Evolutionary conservation across 2,888 invertebrate genomes (phyloP).

Genomic region (Ormyrus nitidulus): DNA sequence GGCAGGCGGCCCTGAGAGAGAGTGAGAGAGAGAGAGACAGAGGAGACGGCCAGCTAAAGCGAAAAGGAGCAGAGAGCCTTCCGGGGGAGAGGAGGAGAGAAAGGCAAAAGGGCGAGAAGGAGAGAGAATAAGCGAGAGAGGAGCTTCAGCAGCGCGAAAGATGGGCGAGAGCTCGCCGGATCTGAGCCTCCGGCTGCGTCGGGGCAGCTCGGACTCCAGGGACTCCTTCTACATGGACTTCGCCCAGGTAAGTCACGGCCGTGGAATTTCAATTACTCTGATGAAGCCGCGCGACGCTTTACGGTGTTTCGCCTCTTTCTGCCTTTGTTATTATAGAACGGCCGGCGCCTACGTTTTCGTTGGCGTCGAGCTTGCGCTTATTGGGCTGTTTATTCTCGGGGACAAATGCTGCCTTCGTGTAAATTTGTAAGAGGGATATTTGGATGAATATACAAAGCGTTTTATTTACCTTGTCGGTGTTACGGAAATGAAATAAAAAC

Average conservation of each 20-base stretch:
- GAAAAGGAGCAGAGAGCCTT: not conserved
- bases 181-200: constrained; percentile 88
- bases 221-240: constrained; percentile 95
- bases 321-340: no score
- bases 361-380: not conserved
- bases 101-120: not conserved
- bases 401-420: no score
- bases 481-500: no score
- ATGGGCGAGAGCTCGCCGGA: constrained; percentile 90
- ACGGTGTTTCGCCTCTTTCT: not conserved
- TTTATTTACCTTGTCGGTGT: no score
- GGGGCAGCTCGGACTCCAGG: constrained; percentile 90
- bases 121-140: not conserved
- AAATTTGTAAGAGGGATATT: no score
- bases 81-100: not conserved
- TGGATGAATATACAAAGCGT: no score
- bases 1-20: constrained; percentile 63
- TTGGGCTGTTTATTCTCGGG: not conserved
- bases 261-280: constrained; percentile 28
- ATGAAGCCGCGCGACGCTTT: constrained; percentile 16
- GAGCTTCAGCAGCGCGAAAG: constrained; percentile 49
- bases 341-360: not conserved
- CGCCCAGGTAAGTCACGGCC: constrained; percentile 78
- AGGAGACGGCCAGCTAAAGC: not conserved
- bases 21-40: constrained; percentile 56